These are phyloP conservation scores for Enteromius anoplus DNA, from an alignment of 2,797 vertebrate species.

Conservation along the genomic window DNA sequence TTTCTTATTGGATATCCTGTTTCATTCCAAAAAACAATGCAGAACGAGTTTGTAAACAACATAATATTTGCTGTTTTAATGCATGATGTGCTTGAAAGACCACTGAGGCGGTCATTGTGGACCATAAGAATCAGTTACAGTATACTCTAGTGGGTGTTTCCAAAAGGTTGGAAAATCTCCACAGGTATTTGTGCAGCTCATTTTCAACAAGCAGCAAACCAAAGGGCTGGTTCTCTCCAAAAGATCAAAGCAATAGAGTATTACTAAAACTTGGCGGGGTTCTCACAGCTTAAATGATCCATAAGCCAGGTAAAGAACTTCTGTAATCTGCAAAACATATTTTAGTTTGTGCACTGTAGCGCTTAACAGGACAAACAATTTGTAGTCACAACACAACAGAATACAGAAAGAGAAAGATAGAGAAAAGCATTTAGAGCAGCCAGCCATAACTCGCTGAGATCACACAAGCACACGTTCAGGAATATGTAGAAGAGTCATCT, in stretches of 20 bases:
- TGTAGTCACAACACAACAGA: background rate
- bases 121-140: background rate
- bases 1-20: background rate
- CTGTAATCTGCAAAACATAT: background rate
- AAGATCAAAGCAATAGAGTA: background rate
- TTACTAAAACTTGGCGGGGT: background rate
- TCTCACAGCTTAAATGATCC: background rate
- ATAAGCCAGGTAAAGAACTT: background rate
- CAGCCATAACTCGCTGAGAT: constrained; percentile 22
- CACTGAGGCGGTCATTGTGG: background rate
- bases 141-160: background rate
- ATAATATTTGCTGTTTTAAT: constrained; percentile 6
- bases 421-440: background rate
- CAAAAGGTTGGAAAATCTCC: constrained; percentile 1
- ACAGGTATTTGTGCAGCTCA: constrained; percentile 13
- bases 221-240: constrained; percentile 1
- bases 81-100: background rate
- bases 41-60: background rate
- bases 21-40: background rate
- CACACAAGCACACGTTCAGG: background rate
- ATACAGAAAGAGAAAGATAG: background rate
- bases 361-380: background rate
- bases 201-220: background rate
- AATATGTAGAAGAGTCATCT: constrained; percentile 28
- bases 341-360: background rate